Conservation (phyloP, 2,888 invertebrate genomes). For the Rhopalosiphum nymphaeae region DNA sequence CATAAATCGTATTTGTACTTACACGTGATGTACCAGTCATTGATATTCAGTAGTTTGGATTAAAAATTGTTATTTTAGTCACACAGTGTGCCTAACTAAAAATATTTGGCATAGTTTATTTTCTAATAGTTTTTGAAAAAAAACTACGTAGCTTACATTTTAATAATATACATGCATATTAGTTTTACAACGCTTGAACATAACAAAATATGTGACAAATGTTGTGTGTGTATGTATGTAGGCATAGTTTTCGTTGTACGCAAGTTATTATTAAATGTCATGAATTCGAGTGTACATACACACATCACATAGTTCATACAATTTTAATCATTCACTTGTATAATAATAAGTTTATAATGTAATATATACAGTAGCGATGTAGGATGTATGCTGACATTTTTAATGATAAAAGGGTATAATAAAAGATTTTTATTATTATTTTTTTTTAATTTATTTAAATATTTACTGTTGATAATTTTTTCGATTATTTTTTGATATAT, state of each 20-base stretch:
- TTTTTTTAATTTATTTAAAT: neutral
- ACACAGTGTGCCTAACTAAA: neutral
- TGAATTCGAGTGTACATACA: neutral
- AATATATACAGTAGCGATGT: neutral
- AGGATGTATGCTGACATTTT: neutral
- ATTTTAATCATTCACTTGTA: neutral
- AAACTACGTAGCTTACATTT: neutral
- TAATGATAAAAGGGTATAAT: too few species aligned
- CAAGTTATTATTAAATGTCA: neutral
- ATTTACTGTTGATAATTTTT: neutral
- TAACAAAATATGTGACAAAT: neutral
- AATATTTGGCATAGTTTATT: slow-evolving; percentile 22
- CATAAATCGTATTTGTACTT: neutral
- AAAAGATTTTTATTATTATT: neutral
- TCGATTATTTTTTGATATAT: neutral
- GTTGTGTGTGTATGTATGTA: neutral
- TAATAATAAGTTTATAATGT: neutral
- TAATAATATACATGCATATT: neutral
- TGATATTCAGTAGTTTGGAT: neutral
- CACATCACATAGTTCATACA: neutral
- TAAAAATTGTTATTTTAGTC: slow-evolving; percentile 20
- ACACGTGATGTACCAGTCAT: neutral
- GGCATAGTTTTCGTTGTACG: neutral
- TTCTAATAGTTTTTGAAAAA: neutral
- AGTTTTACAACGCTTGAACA: neutral